These are phyloP conservation scores for Sipha maydis DNA, from an alignment of 2,888 invertebrate genomes.

Conservation along the genomic window DNA sequence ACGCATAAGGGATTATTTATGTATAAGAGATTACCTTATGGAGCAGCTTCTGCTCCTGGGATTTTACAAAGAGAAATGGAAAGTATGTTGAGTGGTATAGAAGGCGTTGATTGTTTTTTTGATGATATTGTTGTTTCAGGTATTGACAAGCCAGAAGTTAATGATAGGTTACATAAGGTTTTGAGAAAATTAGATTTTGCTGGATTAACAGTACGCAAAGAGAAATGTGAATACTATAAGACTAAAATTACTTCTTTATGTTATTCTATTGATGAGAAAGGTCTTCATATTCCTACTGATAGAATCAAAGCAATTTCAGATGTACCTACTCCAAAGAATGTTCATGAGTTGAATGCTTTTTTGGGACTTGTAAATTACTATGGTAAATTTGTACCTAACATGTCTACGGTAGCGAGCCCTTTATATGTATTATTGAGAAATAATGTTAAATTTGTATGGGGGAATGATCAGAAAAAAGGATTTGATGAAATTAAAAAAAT, in stretches of 20 bases:
- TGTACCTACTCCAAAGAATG: not conserved
- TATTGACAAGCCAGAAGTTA: not conserved
- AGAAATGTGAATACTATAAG: constrained; percentile 65
- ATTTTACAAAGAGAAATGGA: constrained; percentile 65
- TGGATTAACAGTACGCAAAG: constrained; percentile 65
- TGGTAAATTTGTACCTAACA: not conserved
- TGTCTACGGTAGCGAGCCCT: constrained; percentile 60
- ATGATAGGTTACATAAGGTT: constrained; percentile 63
- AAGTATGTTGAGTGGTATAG: constrained; percentile 65
- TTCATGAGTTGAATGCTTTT: not conserved
- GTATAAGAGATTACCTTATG: constrained; percentile 67
- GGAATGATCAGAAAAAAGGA: not conserved
- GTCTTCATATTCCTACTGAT: too few relatives aligned
- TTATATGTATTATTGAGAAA: constrained; percentile 4
- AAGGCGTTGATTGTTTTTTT: constrained; percentile 65
- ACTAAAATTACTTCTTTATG: not conserved
- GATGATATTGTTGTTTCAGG: constrained; percentile 65
- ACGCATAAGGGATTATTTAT: constrained; percentile 66
- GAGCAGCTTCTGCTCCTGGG: constrained; percentile 66
- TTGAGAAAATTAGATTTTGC: constrained; percentile 64
- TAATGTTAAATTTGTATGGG: constrained; percentile 22
- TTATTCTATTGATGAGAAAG: too few relatives aligned
- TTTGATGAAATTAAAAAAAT: constrained; percentile 41
- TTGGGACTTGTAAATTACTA: constrained; percentile 3
- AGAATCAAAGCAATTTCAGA: constrained; percentile 62